Evolutionary conservation across 2,113 vertebrate genomes (phyloP).

Genomic region (Antechinus flavipes): DNA sequence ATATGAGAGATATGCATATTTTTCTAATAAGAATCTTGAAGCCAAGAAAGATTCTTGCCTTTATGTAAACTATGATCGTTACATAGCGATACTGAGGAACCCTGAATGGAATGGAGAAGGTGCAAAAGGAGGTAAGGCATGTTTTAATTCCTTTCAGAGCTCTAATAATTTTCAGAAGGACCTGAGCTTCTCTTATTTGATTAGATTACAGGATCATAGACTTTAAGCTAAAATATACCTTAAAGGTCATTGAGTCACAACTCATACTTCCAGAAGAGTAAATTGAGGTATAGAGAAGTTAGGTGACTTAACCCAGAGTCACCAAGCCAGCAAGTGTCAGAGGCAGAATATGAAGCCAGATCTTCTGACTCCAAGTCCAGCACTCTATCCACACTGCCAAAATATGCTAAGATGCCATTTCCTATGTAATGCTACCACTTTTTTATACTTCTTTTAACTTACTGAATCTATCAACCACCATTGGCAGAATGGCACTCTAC

Average conservation of each 20-base stretch:
- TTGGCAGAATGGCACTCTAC: neutral
- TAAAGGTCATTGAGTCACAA: neutral
- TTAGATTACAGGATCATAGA: neutral
- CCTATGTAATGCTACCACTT: neutral
- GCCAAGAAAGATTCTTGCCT: constrained; percentile 74
- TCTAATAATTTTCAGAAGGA: neutral
- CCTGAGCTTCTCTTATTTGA: neutral
- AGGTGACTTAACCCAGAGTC: neutral
- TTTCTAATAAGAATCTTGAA: constrained; percentile 74
- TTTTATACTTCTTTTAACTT: neutral
- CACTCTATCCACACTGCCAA: neutral
- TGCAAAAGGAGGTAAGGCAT: constrained; percentile 79
- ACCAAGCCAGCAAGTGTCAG: neutral
- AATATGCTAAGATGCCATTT: neutral
- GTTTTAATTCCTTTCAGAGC: neutral
- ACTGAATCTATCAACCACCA: neutral
- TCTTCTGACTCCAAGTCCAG: neutral
- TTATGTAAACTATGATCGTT: constrained; percentile 76
- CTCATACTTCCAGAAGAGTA: neutral
- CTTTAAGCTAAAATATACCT: neutral
- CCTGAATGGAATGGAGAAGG: constrained; percentile 77
- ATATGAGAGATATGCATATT: constrained; percentile 71
- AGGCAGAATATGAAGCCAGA: neutral
- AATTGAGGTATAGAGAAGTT: neutral
- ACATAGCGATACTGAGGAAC: constrained; percentile 81